A percentile compares a stretch with the other conserved stretches of the same genome.
These are phyloP conservation scores for Cremastinae sp. DNA, from an alignment of 2,888 invertebrate species.

Conservation along the genomic window DNA sequence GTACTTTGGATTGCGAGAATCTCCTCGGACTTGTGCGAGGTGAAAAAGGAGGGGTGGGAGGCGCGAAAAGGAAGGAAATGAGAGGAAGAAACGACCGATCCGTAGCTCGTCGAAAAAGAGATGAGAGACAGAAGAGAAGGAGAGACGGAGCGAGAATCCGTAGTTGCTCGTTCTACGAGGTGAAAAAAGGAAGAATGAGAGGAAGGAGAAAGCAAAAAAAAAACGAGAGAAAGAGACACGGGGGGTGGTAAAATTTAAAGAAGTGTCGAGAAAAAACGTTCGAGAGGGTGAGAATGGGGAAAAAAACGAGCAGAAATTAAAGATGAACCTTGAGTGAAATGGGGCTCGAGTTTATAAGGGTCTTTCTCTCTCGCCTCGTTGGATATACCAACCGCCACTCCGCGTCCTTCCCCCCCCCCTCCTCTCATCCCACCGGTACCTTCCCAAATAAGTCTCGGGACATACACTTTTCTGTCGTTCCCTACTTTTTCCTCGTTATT, in stretches of 20 bases:
- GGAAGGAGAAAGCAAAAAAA: no score
- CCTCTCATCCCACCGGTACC: constrained; percentile 53
- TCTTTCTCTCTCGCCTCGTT: constrained; percentile 61
- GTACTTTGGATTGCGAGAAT: constrained; percentile 66
- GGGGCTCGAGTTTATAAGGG: constrained; percentile 80
- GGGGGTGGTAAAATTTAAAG: constrained; percentile 76
- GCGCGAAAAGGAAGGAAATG: constrained; percentile 49
- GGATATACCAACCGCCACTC: constrained; percentile 40
- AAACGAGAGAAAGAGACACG: background rate
- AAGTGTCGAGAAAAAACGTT: constrained; percentile 75
- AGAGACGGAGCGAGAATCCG: background rate
- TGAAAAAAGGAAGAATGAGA: no score
- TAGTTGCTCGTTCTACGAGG: no score
- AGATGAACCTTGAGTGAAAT: constrained; percentile 80
- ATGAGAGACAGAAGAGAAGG: constrained; percentile 3
- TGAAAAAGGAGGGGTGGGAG: constrained; percentile 54
- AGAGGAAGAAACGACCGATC: constrained; percentile 45
- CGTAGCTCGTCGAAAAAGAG: constrained; percentile 41
- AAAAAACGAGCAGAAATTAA: constrained; percentile 80
- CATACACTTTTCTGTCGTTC: constrained; percentile 12
- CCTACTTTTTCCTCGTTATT: constrained; percentile 37
- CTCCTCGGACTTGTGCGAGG: constrained; percentile 39
- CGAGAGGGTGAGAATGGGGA: constrained; percentile 43
- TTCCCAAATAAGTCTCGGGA: constrained; percentile 14
- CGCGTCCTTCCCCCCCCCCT: constrained; percentile 19